Percentiles rank a stretch among this genome's conserved stretches.
phyloP scores from a whole-genome alignment of 2,113 vertebrate genomes.

The Hypocryptadius cinnamomeus region DNA sequence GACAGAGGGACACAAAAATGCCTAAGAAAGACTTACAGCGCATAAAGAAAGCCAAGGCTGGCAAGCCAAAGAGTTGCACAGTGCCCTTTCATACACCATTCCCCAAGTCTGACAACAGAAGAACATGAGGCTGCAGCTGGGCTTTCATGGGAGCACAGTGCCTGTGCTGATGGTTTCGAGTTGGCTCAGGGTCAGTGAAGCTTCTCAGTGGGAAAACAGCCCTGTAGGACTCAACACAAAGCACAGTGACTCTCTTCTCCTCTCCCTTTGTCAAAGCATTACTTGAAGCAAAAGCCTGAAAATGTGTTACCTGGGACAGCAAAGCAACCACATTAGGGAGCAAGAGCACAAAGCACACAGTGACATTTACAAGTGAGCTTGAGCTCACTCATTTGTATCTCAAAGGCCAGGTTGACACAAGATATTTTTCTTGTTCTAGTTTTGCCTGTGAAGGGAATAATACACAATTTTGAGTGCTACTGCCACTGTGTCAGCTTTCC shows the following conservation, averaged over 20 bases:
- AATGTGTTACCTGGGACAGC: neutral
- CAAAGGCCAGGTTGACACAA: slow-evolving; percentile 50
- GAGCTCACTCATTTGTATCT: slow-evolving; percentile 49
- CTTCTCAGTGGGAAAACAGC: neutral
- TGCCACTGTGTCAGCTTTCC: neutral
- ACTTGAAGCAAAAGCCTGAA: slow-evolving; percentile 6
- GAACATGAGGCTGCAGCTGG: neutral
- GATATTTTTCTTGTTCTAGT: slow-evolving; percentile 20
- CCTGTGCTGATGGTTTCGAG: neutral
- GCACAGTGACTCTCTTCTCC: neutral
- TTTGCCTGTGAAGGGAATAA: neutral
- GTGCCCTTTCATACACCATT: neutral
- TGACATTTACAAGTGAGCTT: slow-evolving; percentile 48
- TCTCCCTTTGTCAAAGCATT: neutral
- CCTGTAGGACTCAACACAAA: neutral
- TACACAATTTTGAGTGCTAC: neutral
- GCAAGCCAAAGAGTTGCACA: neutral
- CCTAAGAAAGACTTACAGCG: neutral
- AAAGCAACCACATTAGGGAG: neutral
- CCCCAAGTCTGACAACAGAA: neutral
- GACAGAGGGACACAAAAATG: neutral
- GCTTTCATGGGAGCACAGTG: neutral
- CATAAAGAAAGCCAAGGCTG: neutral
- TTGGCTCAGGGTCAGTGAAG: neutral
- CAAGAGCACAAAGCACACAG: neutral